Conservation (phyloP, 1,140 invertebrate genomes). For the Diachasmimorpha longicaudata region DNA sequence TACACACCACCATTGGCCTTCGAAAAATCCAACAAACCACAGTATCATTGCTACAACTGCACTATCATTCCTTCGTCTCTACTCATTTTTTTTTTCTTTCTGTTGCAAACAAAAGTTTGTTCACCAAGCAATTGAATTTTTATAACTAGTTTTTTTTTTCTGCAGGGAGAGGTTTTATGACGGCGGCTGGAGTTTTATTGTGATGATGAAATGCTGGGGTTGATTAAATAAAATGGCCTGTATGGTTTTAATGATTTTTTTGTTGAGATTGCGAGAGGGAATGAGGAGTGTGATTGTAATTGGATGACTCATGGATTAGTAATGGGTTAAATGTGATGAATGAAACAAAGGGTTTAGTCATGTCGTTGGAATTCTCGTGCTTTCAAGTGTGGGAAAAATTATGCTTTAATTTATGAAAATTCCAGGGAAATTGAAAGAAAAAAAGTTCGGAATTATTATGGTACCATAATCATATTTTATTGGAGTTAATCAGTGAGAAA, state of each 20-base stretch:
- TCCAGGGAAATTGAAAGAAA: too few species aligned
- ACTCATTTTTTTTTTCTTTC: neutral
- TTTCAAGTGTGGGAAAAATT: neutral
- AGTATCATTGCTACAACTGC: neutral
- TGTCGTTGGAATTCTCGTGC: slow-evolving; percentile 4
- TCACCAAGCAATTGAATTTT: neutral
- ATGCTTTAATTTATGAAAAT: neutral
- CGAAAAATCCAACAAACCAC: neutral
- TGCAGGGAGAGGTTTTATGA: neutral
- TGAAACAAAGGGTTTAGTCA: slow-evolving; percentile 14
- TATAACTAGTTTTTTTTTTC: too few species aligned
- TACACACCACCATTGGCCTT: neutral
- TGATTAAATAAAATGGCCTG: neutral
- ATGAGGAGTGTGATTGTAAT: neutral
- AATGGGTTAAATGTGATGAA: neutral
- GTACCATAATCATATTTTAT: too few species aligned
- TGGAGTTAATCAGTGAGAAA: too few species aligned
- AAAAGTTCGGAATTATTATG: too few species aligned
- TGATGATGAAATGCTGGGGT: too few species aligned
- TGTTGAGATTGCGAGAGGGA: neutral
- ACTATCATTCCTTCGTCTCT: neutral
- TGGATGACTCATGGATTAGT: neutral
- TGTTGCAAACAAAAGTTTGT: neutral
- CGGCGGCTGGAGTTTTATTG: too few species aligned
- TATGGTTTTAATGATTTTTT: neutral